Base-by-base conservation (phyloP, 2,888 invertebrate species). In the Drosophila demipolita region DNA sequence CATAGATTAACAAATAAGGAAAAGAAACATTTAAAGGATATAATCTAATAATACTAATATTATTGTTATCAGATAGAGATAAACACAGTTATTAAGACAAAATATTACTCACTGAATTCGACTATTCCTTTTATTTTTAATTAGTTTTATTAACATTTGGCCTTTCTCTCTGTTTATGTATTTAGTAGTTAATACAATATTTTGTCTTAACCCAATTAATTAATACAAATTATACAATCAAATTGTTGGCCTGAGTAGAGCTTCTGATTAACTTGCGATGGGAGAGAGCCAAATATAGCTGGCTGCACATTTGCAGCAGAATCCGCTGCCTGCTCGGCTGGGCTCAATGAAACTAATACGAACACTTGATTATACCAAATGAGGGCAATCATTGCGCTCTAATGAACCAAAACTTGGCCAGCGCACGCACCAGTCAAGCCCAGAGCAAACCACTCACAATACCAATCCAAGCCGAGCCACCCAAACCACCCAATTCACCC, bases 351-450 rank as follows among this genome's bases (percentile, higher is more conserved):
- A 85, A 78, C 74, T 82, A 84, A 83, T 84, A 84, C 77, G 85
- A 79, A 59, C 83, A 89, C 83, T 89, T 85, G 85, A 86, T 86
- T 89, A 86, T 82, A 71, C 74, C 85, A 87, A 86, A 89, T 86
- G 86, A 89, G 86, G 89, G 75, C 85, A 86, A 86, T 86, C 88
- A 86, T 85, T 70, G 85, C 68, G 85, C 89, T 89, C 88, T 89
- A 86, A 89, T 86, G 90, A 89, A 87, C 90, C 90, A 89, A 85
- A 87, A 85, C 80, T 85, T 64, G 80, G 67, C 66, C 55, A 70
- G 64, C 85, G 71, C 85, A 89, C 88, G 83, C 82, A 66, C 76
- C 71, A 64, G 72, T 48, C 69, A 58, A 48, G 33, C 50, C 29
- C 38, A 50, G 49, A 35, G 20, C 36, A 65, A 35, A 11, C 49